A percentile compares a stretch with the other conserved stretches of the same genome.
Conservation (phyloP, 2,113 vertebrate genomes). For the Meles meles region DNA sequence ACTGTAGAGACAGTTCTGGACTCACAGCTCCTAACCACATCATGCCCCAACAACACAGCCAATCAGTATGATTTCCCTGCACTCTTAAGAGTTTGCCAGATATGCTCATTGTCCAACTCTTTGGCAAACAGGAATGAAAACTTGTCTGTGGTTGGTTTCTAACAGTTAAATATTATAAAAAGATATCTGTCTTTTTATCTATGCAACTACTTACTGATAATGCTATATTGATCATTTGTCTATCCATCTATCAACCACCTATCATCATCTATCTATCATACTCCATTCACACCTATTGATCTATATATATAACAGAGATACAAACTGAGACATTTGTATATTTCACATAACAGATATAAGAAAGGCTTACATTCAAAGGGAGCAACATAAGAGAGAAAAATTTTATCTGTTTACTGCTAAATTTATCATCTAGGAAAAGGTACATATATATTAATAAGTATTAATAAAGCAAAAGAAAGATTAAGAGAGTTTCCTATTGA, state of each 20-base stretch:
- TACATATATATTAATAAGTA: background rate
- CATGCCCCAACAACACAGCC: background rate
- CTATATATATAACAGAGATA: background rate
- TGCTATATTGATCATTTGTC: background rate
- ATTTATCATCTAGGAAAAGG: background rate
- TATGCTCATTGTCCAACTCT: background rate
- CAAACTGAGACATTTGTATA: background rate
- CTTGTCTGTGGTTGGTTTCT: too few species aligned
- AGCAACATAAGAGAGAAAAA: background rate
- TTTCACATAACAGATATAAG: background rate
- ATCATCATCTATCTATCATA: background rate
- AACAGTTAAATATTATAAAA: background rate
- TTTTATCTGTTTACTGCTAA: background rate
- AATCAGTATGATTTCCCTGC: background rate
- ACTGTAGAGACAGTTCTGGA: background rate
- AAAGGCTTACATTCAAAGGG: background rate
- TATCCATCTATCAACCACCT: background rate
- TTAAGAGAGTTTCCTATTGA: background rate
- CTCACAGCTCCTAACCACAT: background rate
- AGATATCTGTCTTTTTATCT: background rate
- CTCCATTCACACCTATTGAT: background rate
- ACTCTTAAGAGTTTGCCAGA: background rate
- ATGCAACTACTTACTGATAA: background rate
- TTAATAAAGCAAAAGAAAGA: background rate
- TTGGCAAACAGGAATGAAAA: background rate